phyloP scores from a whole-genome alignment of 2,113 vertebrate genomes.

The Turdus rufiventris region DNA sequence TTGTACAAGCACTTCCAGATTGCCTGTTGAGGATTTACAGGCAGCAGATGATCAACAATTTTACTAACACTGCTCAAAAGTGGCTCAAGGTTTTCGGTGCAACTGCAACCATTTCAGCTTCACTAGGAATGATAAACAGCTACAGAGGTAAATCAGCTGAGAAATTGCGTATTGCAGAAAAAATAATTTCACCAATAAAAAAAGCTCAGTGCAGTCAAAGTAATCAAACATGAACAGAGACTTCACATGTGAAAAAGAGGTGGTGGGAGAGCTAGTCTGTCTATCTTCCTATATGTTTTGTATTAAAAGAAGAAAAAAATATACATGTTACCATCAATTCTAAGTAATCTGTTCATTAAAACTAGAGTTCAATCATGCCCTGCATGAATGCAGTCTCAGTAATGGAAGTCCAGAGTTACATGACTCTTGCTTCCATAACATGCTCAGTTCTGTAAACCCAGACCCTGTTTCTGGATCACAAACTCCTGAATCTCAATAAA shows the following conservation, averaged over 20 bases:
- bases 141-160: neutral
- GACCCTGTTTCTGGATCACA: neutral
- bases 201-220: neutral
- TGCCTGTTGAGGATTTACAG: neutral
- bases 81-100: neutral
- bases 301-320: neutral
- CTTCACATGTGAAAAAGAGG: neutral
- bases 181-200: neutral
- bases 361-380: neutral
- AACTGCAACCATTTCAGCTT: neutral
- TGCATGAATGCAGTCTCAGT: neutral
- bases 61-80: neutral
- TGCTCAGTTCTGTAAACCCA: neutral
- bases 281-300: neutral
- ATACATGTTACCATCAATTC: neutral
- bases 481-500: fast-evolving
- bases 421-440: neutral
- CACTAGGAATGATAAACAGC: neutral
- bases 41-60: neutral
- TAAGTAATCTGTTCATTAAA: neutral
- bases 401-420: neutral
- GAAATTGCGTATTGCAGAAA: neutral
- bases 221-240: neutral
- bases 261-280: fast-evolving
- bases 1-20: neutral